Base-by-base conservation (phyloP, 2,113 vertebrate species). In the Oplegnathus fasciatus region DNA sequence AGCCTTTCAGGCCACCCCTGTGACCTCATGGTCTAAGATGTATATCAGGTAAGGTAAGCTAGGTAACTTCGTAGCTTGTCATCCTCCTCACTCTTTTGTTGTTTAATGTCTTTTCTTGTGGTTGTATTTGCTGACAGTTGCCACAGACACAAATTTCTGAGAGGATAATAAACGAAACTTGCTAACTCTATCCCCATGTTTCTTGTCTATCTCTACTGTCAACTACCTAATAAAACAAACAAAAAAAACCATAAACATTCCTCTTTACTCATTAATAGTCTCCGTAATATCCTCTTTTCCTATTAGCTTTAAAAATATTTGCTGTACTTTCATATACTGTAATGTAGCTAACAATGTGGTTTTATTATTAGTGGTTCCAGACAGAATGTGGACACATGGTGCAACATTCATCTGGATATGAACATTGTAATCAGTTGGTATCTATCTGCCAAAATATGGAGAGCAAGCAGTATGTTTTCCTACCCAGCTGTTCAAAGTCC, bases 401-500 rank as follows among this genome's bases (percentile, higher is more conserved):
- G n/a, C 17, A 65, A 73, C 34, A 65, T n/a, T 60, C 61, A 61
- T 70, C 28, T 64, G 18, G 24, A 44, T 24, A 65, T 68, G 13
- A 40, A 66, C 48, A 13, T 15, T 34, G 18, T 20, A 64, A 55
- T 55, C 30, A n/a, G 18, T 55, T 40, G 22, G n/a, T 32, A 30
- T 82, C 52, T 61, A 42, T 30, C 70, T 66, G 5, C 3, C 71
- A 44, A 72, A 65, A 78, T 58, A 37, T 26, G 6, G 5, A 64
- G 32, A 74, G 34, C 44, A 34, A 34, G n/a, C 18, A 67, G 28
- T 52, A 28, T 65, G 64, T 62, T 64, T 84, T 84, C 82, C 37
- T 95, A 96, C 96, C 96, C 77, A 96, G 95, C 87, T 95, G 94
- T 77, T 95, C 94, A 69, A 91, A 94, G 82, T 96, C 94, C 91